phyloP scores from a whole-genome alignment of 2,888 invertebrate species.

The Athalia rosae region DNA sequence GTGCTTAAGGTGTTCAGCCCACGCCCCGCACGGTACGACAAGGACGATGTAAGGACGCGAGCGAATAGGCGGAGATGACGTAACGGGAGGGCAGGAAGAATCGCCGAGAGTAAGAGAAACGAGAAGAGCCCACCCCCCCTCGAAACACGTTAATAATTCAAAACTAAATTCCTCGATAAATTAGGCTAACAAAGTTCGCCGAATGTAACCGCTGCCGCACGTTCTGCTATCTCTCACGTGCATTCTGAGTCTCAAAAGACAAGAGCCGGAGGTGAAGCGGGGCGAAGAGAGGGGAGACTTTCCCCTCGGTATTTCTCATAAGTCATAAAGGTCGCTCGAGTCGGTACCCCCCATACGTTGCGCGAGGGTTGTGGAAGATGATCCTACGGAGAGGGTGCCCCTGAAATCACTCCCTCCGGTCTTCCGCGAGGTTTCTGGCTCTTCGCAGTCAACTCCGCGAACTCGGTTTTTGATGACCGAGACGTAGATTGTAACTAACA shows the following conservation, averaged over 20 bases:
- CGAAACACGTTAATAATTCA: constrained; percentile 63
- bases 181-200: constrained; percentile 65
- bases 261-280: constrained; percentile 32
- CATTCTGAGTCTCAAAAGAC: constrained; percentile 42
- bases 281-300: constrained; percentile 44
- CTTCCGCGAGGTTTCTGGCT: constrained; percentile 40
- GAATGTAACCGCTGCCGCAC: constrained; percentile 41
- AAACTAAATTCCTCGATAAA: constrained; percentile 65
- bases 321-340: constrained; percentile 58
- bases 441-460: constrained; percentile 11
- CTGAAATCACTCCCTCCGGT: constrained; percentile 54
- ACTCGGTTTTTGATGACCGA: constrained; percentile 20
- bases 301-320: constrained; percentile 56
- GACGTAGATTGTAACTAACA: background rate
- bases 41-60: constrained; percentile 17
- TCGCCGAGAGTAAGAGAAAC: constrained; percentile 5
- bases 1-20: constrained; percentile 32
- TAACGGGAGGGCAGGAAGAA: constrained; percentile 2
- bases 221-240: constrained; percentile 45
- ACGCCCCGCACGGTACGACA: background rate
- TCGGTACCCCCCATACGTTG: constrained; percentile 34
- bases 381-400: constrained; percentile 54
- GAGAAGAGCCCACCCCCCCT: constrained; percentile 23
- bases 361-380: constrained; percentile 56
- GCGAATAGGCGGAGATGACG: constrained; percentile 1